phyloP scores from a whole-genome alignment of 2,888 invertebrate species.

The Sturmia bella region DNA sequence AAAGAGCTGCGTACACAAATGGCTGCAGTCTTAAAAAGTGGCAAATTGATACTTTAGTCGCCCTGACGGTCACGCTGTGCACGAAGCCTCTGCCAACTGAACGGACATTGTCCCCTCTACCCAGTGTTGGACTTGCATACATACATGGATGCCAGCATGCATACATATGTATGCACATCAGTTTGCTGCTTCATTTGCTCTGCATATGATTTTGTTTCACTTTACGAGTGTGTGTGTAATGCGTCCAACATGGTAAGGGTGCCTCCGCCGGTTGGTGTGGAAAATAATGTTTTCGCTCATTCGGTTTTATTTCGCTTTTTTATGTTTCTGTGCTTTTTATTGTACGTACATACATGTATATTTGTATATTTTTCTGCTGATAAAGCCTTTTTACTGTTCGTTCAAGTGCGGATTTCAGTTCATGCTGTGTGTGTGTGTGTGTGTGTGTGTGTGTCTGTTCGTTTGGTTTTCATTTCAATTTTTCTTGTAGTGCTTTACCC shows the following conservation, averaged over 20 bases:
- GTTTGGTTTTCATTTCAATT: constrained; percentile 26
- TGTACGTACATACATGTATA: no score
- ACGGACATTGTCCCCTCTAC: constrained; percentile 68
- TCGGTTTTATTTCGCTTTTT: constrained; percentile 16
- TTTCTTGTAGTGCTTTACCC: constrained; percentile 67
- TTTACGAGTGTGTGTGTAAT: neutral
- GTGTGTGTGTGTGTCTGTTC: constrained; percentile 10
- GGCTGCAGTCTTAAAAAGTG: no score
- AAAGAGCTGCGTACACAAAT: no score
- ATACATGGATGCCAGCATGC: no score
- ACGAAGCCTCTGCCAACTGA: constrained; percentile 38
- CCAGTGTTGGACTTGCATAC: constrained; percentile 47
- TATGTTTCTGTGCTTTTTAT: neutral
- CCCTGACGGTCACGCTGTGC: no score
- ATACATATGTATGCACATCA: constrained; percentile 12
- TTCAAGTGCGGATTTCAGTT: constrained; percentile 31
- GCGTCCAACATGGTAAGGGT: constrained; percentile 59
- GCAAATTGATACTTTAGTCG: no score
- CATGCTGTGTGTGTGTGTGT: constrained; percentile 46
- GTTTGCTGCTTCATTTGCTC: constrained; percentile 32
- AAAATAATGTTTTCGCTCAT: constrained; percentile 37
- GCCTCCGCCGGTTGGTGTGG: constrained; percentile 54
- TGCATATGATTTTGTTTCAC: no score
- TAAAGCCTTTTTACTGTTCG: constrained; percentile 52
- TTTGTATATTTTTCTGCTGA: constrained; percentile 23